Base-by-base conservation (phyloP, 2,888 invertebrate species). In the Hirtodrosophila alboralis region DNA sequence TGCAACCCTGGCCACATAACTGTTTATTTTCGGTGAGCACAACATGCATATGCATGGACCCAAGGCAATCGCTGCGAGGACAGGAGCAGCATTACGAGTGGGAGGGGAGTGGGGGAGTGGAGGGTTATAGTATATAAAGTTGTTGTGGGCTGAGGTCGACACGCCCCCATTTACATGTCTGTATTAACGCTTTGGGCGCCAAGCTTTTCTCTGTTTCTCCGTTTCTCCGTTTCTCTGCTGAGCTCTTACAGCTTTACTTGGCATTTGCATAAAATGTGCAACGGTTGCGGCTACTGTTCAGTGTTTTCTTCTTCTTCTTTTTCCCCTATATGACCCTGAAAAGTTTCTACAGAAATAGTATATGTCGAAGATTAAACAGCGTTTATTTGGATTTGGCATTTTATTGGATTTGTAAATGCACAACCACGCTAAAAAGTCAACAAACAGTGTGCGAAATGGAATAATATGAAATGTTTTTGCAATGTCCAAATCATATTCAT, bases 221-320 rank as follows among this genome's bases (percentile, higher is more conserved):
- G n/a, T n/a, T n/a, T n/a, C n/a, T n/a, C n/a, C n/a, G n/a, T n/a
- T 57, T 13, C 51, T 12, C 14, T 38, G 28, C 14, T 18, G 30
- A 9, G n/a, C 51, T 30, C 28, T 12, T 38, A 1, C 16, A 41
- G 41, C 33, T 36, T 36, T 44, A 34, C 45, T 45, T 33, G 34
- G 23, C 49, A 73, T 84, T 80, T 79, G 80, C 78, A 84, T 79
- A 67, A 73, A 65, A 73, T 84, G 77, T 63, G 66, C 69, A 69
- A 43, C 54, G 63, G 36, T 43, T 60, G 57, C 51, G 21, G 40
- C 61, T 49, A 40, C 10, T 47, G 30, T 34, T 37, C 14, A 8
- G n/a, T 26, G 8, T 33, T 12, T 6, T 12, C 14, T 2, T 13
- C 45, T 1, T 21, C 12, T 16, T 12, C 10, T 18, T 18, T 41